These are phyloP conservation scores for Neofelis nebulosa DNA, from an alignment of 2,113 vertebrate genomes.

Conservation along the genomic window DNA sequence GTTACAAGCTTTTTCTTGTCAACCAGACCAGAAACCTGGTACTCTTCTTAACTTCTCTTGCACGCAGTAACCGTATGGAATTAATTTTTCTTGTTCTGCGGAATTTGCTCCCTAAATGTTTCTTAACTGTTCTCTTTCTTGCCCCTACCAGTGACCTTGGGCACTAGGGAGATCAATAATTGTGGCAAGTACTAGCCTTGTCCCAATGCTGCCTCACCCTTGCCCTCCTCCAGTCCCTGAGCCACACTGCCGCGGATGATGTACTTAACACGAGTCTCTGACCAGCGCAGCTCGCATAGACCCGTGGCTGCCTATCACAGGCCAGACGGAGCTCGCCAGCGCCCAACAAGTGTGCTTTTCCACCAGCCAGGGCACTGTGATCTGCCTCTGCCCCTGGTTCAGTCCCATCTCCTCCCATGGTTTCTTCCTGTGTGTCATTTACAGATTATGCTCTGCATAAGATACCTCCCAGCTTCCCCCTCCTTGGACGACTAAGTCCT, in stretches of 20 bases:
- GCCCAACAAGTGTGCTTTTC: fast-evolving
- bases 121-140: background rate
- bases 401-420: fast-evolving
- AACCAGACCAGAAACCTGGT: background rate
- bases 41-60: background rate
- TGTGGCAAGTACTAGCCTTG: fast-evolving
- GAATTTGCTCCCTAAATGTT: background rate
- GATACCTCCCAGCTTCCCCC: background rate
- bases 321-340: fast-evolving
- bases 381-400: fast-evolving
- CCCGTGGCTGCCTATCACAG: fast-evolving
- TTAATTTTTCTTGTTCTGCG: background rate
- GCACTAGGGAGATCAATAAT: fast-evolving
- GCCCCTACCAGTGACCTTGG: background rate
- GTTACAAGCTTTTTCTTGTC: background rate
- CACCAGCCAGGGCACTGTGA: background rate
- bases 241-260: fast-evolving
- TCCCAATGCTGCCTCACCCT: fast-evolving
- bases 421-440: background rate
- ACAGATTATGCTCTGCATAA: fast-evolving
- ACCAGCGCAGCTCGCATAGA: fast-evolving
- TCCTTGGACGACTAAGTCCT: background rate
- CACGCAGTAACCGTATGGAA: background rate
- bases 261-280: fast-evolving
- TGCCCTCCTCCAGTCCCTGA: fast-evolving